Conservation (phyloP, 2,888 invertebrate genomes). For the Cheilosia urbana region DNA sequence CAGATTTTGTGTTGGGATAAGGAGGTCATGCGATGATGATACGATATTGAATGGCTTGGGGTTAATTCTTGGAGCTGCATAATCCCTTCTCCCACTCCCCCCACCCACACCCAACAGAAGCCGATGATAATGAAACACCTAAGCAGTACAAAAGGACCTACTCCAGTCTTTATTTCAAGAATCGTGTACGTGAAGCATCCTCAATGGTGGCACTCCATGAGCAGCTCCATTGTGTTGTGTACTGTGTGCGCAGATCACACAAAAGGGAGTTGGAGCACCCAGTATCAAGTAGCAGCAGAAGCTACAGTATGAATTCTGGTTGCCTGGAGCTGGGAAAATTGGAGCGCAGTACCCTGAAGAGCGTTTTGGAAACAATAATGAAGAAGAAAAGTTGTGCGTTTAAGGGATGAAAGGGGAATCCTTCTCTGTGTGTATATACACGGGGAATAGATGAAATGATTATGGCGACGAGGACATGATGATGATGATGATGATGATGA, state of each 20-base stretch:
- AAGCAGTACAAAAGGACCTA: conserved; percentile 63
- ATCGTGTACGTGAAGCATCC: conserved; percentile 61
- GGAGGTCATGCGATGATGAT: conserved; percentile 71
- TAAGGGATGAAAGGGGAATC: conserved; percentile 64
- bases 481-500: conserved; percentile 29
- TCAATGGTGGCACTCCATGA: conserved; percentile 68
- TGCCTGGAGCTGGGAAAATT: conserved; percentile 64
- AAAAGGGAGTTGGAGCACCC: conserved; percentile 54
- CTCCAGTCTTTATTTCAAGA: conserved; percentile 55
- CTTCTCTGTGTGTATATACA: conserved; percentile 35
- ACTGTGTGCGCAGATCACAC: conserved; percentile 21
- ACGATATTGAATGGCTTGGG: conserved; percentile 71
- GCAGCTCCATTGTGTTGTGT: conserved; percentile 63
- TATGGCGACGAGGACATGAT: conserved; percentile 33
- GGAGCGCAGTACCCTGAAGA: conserved; percentile 70
- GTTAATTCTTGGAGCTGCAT: conserved; percentile 60
- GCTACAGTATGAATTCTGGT: conserved; percentile 28
- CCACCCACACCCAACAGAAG: conserved; percentile 7
- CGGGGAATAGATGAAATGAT: conserved; percentile 23
- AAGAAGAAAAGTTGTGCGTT: conserved; percentile 69
- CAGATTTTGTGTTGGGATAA: conserved; percentile 70
- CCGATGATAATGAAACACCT: conserved; percentile 75
- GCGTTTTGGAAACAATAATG: conserved; percentile 70
- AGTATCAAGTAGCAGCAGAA: conserved; percentile 26
- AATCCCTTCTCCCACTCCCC: conserved; percentile 24